These are phyloP conservation scores for Diogma glabrata DNA, from an alignment of 2,888 invertebrate genomes.

Conservation along the genomic window DNA sequence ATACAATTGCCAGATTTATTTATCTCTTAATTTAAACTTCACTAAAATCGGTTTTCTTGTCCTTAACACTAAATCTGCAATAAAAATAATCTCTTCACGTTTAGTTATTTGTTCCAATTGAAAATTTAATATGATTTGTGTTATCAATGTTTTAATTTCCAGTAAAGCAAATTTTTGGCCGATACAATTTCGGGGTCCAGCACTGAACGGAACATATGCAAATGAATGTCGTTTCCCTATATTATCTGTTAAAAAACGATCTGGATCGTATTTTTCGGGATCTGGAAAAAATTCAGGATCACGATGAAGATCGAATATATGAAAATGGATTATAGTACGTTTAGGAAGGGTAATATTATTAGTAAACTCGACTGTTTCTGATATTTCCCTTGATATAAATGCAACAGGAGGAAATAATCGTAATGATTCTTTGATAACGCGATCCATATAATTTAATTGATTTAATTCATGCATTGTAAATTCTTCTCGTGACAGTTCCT, in stretches of 20 bases:
- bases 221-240: conserved; percentile 44
- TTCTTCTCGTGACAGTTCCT: conserved; percentile 17
- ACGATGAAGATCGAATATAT: conserved; percentile 52
- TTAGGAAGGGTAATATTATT: conserved; percentile 37
- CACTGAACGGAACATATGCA: conserved; percentile 47
- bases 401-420: conserved; percentile 44
- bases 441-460: conserved; percentile 38
- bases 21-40: not conserved
- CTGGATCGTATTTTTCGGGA: conserved; percentile 45
- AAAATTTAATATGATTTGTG: conserved; percentile 42
- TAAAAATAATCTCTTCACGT: conserved; percentile 34
- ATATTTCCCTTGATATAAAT: conserved; percentile 34
- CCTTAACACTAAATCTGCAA: conserved; percentile 40
- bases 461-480: conserved; percentile 27
- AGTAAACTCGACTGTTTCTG: conserved; percentile 19
- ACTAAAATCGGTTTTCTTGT: conserved; percentile 21
- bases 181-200: conserved; percentile 8
- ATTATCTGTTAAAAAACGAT: conserved; percentile 44
- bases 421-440: conserved; percentile 44
- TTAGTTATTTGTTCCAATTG: conserved; percentile 39
- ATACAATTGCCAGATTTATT: no score
- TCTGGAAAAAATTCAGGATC: conserved; percentile 50
- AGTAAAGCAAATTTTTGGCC: conserved; percentile 54
- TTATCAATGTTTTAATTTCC: conserved; percentile 48
- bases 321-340: conserved; percentile 40